Evolutionary conservation across 1,140 invertebrate species (phyloP), one percentile per base, ranked within the genome.

Genomic region (Lordiphosa stackelbergi): DNA sequence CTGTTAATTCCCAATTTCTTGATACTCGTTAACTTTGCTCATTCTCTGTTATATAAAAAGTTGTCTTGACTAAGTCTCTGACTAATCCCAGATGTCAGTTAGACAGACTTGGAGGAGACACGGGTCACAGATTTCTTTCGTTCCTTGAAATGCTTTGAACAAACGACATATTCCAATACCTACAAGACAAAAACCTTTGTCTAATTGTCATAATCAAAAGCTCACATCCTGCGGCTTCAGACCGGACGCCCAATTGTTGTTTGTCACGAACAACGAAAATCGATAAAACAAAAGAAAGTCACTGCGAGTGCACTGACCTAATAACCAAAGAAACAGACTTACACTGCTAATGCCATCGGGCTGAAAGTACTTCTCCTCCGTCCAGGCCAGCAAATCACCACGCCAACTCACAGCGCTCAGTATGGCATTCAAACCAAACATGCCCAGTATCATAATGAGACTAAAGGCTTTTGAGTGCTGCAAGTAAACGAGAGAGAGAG

Each of bases 401-500:
- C 69, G 65, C 69, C 65, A 86, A 41, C 85, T 62, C 4, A 88
- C 75, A n/a, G 71, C 71, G 42, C 75, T 78, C 12, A 85, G 35
- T 46, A 87, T 73, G 53, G 69, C 69, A 63, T 73, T 81, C 35
- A 88, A 53, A 5, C 85, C 84, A 11, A 88, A 64, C 68, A 87
- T 79, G 40, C 84, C 81, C 4, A 85, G 64, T 35, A 73, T 77
- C 81, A 88, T 81, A 43, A 88, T 70, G 42, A 87, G 64, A 46
- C 75, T 85, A 54, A 88, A 88, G 49, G 84, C 81, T 47, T 77
- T 86, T 56, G 86, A 77, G 57, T 88, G 85, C 84, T 88, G 54
- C 47, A 58, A 52, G 11, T 34, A 38, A 40, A 46, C 7, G 13
- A 40, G 42, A 22, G 6, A 24, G 8, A 35, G 16, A 16, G 16